Conservation (phyloP, 1,140 invertebrate species). For the Brachionus sp. region DNA sequence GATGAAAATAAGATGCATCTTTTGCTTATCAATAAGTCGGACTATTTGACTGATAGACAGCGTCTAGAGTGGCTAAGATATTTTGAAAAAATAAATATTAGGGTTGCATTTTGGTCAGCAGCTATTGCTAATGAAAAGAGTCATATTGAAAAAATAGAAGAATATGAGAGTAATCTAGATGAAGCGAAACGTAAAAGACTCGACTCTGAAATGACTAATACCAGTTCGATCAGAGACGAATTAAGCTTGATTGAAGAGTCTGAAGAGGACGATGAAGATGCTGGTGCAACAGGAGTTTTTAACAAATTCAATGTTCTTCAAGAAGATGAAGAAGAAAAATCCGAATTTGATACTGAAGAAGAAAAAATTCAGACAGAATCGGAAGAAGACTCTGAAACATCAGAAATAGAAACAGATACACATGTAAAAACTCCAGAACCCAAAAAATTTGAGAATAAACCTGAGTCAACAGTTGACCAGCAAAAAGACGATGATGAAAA, state of each 20-base stretch:
- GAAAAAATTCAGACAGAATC: slow-evolving; percentile 60
- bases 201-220: slow-evolving; percentile 40
- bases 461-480: not conserved
- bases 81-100: slow-evolving; percentile 47
- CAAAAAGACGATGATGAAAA: not conserved
- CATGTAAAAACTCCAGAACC: not conserved
- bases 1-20: slow-evolving; percentile 73
- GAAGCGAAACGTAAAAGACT: slow-evolving; percentile 45
- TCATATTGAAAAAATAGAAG: slow-evolving; percentile 43
- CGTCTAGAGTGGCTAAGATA: slow-evolving; percentile 56
- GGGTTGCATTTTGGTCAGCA: slow-evolving; percentile 80
- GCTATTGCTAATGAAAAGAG: slow-evolving; percentile 56
- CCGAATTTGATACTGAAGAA: slow-evolving; percentile 50
- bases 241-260: not conserved
- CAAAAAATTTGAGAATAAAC: not conserved
- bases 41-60: slow-evolving; percentile 78
- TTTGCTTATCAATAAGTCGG: slow-evolving; percentile 92
- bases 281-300: not conserved
- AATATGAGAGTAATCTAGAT: slow-evolving; percentile 42
- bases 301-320: slow-evolving; percentile 10
- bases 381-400: slow-evolving; percentile 45
- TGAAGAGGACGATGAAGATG: slow-evolving; percentile 9
- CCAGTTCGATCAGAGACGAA: not conserved
- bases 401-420: not conserved
- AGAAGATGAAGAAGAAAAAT: slow-evolving; percentile 1